Percentiles rank a stretch among this genome's conserved stretches.
Evolutionary conservation across 2,797 vertebrate genomes (phyloP).

Genomic region (Notolabrus celidotus): DNA sequence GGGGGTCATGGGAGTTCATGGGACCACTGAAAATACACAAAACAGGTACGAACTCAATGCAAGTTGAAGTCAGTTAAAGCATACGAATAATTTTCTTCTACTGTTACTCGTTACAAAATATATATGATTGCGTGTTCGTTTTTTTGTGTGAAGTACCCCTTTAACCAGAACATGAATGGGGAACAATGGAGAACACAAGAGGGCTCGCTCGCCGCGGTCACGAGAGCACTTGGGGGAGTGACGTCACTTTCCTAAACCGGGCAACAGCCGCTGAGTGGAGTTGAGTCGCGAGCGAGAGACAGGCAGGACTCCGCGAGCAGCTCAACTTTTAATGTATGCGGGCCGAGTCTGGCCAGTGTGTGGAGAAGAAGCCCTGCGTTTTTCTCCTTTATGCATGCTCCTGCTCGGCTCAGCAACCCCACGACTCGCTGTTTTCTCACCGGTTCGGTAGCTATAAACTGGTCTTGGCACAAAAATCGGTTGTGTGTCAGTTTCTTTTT

Average conservation of each 20-base stretch:
- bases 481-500: conserved; percentile 41
- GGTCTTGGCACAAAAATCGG: conserved; percentile 41
- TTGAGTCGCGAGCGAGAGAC: conserved; percentile 44
- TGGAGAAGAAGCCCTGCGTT: conserved; percentile 22
- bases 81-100: not conserved
- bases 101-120: not conserved
- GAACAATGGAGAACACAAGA: conserved; percentile 52
- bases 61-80: not conserved
- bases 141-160: conserved; percentile 46
- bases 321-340: conserved; percentile 75
- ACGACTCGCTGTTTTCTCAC: conserved; percentile 35
- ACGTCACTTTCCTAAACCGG: conserved; percentile 79
- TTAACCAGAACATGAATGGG: conserved; percentile 61
- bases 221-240: conserved; percentile 67
- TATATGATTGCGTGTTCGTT: not conserved
- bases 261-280: conserved; percentile 49
- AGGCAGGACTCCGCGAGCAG: conserved; percentile 44
- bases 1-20: not conserved
- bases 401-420: conserved; percentile 27
- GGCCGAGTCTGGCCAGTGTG: conserved; percentile 46
- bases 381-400: conserved; percentile 34
- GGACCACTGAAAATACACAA: not conserved
- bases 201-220: conserved; percentile 62
- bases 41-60: not conserved
- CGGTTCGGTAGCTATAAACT: conserved; percentile 32